Evolutionary conservation across 2,888 invertebrate genomes (phyloP).

Genomic region (Apeira syringaria): DNA sequence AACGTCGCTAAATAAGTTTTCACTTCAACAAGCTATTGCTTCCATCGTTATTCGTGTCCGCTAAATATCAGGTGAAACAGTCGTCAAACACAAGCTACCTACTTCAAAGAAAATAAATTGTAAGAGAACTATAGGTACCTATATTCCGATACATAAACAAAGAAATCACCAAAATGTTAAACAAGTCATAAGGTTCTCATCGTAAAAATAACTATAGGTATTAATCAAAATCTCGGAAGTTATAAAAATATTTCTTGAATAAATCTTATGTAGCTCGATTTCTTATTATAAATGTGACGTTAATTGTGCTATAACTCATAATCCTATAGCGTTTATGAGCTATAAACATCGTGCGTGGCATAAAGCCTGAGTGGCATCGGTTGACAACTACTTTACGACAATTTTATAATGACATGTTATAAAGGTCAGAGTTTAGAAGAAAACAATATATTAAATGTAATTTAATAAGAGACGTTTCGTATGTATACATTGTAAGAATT

Average conservation of each 20-base stretch:
- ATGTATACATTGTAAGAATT: constrained; percentile 1
- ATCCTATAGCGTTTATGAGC: constrained; percentile 31
- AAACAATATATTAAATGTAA: constrained; percentile 7
- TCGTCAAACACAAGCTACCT: too few relatives aligned
- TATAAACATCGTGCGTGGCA: constrained; percentile 32
- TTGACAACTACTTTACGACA: constrained; percentile 35
- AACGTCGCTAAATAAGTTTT: too few relatives aligned
- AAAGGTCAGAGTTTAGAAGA: constrained; percentile 29
- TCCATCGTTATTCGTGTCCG: too few relatives aligned
- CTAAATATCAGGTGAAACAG: too few relatives aligned
- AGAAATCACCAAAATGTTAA: constrained; percentile 13
- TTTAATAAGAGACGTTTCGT: constrained; percentile 2
- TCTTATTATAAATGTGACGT: constrained; percentile 28
- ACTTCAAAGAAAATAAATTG: too few relatives aligned
- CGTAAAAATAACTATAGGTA: constrained; percentile 25
- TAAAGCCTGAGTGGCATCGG: constrained; percentile 29
- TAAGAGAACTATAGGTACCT: background rate
- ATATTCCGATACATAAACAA: background rate
- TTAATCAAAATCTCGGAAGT: constrained; percentile 25
- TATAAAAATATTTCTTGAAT: constrained; percentile 33
- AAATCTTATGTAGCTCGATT: constrained; percentile 31
- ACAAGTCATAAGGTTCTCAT: constrained; percentile 19
- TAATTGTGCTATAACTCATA: constrained; percentile 36
- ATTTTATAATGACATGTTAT: constrained; percentile 31
- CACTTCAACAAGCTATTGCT: too few relatives aligned